Percentiles rank a stretch among this genome's conserved stretches.
phyloP scores from a whole-genome alignment of 2,797 vertebrate species.

The Pseudochaenichthys georgianus region DNA sequence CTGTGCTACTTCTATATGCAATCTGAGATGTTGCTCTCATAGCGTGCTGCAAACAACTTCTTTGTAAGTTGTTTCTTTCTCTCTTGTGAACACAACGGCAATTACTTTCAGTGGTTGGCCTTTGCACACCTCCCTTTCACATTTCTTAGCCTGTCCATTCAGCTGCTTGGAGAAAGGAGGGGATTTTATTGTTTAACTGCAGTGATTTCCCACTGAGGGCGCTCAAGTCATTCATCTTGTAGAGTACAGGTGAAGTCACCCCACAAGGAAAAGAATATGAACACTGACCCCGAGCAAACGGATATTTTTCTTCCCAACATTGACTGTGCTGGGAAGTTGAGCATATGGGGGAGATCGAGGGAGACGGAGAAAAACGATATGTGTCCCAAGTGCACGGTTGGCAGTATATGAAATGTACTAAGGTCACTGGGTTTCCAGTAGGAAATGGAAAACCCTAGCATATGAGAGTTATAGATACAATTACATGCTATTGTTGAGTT shows the following conservation, averaged over 20 bases:
- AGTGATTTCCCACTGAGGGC: conserved; percentile 62
- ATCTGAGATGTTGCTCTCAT: conserved; percentile 64
- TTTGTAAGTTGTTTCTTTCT: conserved; percentile 60
- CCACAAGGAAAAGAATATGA: conserved; percentile 64
- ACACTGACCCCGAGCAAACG: conserved; percentile 64
- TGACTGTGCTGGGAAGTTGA: conserved; percentile 39
- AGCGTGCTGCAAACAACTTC: conserved; percentile 58
- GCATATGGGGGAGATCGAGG: conserved; percentile 48
- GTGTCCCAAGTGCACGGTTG: conserved; percentile 39
- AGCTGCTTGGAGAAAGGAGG: conserved; percentile 51
- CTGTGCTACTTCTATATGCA: conserved; percentile 35
- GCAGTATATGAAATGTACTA: conserved; percentile 46
- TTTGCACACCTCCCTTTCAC: conserved; percentile 68
- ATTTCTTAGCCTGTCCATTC: conserved; percentile 59
- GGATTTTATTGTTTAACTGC: conserved; percentile 67
- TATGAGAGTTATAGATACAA: conserved; percentile 49
- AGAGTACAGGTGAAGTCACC: conserved; percentile 65
- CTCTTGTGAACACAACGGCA: conserved; percentile 66
- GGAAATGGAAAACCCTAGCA: conserved; percentile 62
- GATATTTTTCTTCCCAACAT: conserved; percentile 58
- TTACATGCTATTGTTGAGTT: conserved; percentile 39
- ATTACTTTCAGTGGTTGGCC: conserved; percentile 70
- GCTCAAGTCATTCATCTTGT: conserved; percentile 71
- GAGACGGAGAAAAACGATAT: conserved; percentile 18
- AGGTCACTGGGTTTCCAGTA: conserved; percentile 46